Percentiles rank a stretch among this genome's conserved stretches.
These are phyloP conservation scores for Rhinopomastus cyanomelas DNA, from an alignment of 2,113 vertebrate genomes.

Conservation along the genomic window DNA sequence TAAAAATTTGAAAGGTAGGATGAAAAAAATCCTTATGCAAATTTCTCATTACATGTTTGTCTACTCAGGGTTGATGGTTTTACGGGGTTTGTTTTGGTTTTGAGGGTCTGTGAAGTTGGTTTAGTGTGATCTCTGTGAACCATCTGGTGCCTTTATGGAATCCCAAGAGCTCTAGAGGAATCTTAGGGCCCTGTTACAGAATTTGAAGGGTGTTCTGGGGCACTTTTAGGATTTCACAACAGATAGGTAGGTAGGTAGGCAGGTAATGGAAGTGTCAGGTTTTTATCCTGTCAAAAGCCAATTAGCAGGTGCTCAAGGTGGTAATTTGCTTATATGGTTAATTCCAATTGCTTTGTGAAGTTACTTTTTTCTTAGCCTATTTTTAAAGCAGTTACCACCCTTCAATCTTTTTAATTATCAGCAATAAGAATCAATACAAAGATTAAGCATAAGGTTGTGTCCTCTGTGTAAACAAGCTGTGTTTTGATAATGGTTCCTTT, in stretches of 20 bases:
- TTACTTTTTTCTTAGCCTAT: not conserved
- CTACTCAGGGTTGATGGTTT: not conserved
- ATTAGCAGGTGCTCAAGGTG: not conserved
- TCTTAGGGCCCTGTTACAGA: not conserved
- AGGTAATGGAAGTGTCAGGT: not conserved
- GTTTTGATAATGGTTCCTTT: not conserved
- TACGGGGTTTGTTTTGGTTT: not conserved
- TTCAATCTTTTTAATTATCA: not conserved
- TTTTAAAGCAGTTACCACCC: not conserved
- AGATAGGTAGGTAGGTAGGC: not conserved
- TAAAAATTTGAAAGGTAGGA: constrained; percentile 87
- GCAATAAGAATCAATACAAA: not conserved
- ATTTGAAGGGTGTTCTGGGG: not conserved
- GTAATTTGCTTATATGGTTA: not conserved
- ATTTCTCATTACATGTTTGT: not conserved
- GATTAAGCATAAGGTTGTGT: not conserved
- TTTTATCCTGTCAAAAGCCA: not conserved
- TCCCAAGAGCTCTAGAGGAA: not conserved
- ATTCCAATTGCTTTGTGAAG: not conserved
- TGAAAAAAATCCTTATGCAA: not conserved
- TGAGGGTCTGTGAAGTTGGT: not conserved
- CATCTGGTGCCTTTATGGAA: not conserved
- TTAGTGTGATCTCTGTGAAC: not conserved
- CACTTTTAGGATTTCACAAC: not conserved
- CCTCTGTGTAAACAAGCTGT: not conserved